Evolutionary conservation across 2,888 invertebrate genomes (phyloP).

Genomic region (Trachelus iudaicus): DNA sequence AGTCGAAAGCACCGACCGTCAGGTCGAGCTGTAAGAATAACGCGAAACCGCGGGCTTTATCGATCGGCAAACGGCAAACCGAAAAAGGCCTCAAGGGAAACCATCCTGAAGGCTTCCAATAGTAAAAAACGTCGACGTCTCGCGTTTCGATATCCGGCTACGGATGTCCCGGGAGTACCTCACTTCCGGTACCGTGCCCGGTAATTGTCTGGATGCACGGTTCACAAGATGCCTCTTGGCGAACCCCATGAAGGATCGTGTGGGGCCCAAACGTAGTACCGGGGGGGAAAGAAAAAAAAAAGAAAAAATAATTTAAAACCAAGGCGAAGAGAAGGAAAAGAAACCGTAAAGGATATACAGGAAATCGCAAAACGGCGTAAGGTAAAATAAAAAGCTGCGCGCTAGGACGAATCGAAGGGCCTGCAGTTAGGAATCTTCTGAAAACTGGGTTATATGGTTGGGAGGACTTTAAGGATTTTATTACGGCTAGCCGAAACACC

Average conservation of each 20-base stretch:
- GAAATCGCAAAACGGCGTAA: neutral
- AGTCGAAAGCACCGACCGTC: neutral
- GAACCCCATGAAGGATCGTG: neutral
- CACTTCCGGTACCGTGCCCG: neutral
- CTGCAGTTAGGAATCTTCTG: neutral
- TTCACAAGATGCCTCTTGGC: neutral
- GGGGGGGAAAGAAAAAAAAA: too few species aligned
- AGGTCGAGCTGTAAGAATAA: neutral
- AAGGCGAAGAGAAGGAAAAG: neutral
- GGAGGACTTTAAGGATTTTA: constrained; percentile 45
- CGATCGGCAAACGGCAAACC: neutral
- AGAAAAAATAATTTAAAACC: neutral
- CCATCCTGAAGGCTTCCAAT: neutral
- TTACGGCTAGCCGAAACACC: constrained; percentile 29
- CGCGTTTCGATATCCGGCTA: neutral
- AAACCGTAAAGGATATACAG: neutral
- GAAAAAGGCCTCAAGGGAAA: neutral
- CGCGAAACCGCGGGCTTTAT: neutral
- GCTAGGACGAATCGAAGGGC: neutral
- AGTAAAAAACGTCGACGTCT: neutral
- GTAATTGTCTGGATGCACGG: neutral
- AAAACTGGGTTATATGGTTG: constrained; percentile 42
- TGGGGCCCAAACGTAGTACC: neutral
- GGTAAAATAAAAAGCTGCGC: neutral
- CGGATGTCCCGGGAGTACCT: neutral